Percentiles rank a stretch among this genome's conserved stretches.
These are phyloP conservation scores for Ptychadena robeensis DNA, from an alignment of 2,797 vertebrate genomes.

Conservation along the genomic window DNA sequence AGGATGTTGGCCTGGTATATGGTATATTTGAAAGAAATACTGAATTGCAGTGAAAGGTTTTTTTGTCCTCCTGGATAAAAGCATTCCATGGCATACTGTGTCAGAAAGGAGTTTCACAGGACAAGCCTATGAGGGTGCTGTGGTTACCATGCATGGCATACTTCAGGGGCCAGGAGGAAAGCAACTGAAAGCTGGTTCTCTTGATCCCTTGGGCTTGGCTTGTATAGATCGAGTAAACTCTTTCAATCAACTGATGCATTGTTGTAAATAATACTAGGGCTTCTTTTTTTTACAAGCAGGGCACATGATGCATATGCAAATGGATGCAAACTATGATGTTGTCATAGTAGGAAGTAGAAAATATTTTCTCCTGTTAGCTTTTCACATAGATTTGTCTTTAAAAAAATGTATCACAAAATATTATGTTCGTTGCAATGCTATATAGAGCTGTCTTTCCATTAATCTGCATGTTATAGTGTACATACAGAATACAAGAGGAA, in stretches of 20 bases:
- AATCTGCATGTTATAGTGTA: conserved; percentile 62
- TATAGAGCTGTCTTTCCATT: conserved; percentile 1
- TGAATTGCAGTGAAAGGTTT: conserved; percentile 72
- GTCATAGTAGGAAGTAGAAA: background rate
- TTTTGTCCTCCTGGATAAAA: conserved; percentile 75
- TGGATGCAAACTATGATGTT: background rate
- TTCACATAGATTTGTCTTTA: background rate
- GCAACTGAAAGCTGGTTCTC: conserved; percentile 31
- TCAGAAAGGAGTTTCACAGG: conserved; percentile 51
- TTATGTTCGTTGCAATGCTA: background rate
- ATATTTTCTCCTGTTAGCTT: background rate
- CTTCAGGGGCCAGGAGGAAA: conserved; percentile 46
- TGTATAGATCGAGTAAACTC: background rate
- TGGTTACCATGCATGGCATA: conserved; percentile 40
- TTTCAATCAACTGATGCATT: background rate
- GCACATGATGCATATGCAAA: background rate
- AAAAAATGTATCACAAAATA: background rate
- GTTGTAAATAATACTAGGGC: background rate
- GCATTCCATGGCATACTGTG: conserved; percentile 68
- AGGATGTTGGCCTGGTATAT: conserved; percentile 65
- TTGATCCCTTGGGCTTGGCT: conserved; percentile 39
- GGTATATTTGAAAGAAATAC: conserved; percentile 70
- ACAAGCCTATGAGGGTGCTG: conserved; percentile 56
- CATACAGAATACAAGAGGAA: conserved; percentile 60
- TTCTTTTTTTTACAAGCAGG: background rate